Percentiles rank a stretch among this genome's conserved stretches.
These are phyloP conservation scores for Synaphobranchus kaupii DNA, from an alignment of 2,797 vertebrate species.

Conservation along the genomic window DNA sequence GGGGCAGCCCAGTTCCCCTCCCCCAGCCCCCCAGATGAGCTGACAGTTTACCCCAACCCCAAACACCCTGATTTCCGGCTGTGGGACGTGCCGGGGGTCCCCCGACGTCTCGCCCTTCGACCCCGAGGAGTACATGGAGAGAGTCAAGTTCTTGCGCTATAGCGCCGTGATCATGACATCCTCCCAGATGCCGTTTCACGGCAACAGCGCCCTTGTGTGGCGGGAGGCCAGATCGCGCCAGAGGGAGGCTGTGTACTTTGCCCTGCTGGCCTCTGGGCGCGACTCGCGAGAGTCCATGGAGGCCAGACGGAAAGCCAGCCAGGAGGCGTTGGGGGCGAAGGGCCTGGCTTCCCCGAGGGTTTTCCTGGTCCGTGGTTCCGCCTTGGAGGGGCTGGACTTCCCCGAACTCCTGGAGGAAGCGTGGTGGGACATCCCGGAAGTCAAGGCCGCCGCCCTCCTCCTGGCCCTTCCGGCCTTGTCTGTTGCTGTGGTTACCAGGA, in stretches of 20 bases:
- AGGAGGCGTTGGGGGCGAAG: constrained; percentile 59
- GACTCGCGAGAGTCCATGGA: constrained; percentile 59
- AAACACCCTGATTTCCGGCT: constrained; percentile 70
- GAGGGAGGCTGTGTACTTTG: constrained; percentile 63
- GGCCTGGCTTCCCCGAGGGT: constrained; percentile 63
- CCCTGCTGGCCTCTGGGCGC: constrained; percentile 53
- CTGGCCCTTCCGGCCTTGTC: constrained; percentile 66
- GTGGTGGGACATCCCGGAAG: constrained; percentile 65
- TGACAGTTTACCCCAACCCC: constrained; percentile 61
- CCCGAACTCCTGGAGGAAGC: constrained; percentile 61
- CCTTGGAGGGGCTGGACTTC: constrained; percentile 67
- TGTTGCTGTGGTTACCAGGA: constrained; percentile 57
- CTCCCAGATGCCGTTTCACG: constrained; percentile 42
- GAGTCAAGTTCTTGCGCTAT: constrained; percentile 62
- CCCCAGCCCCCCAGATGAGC: constrained; percentile 47
- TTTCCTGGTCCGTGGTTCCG: constrained; percentile 58
- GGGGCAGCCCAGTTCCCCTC: constrained; percentile 52
- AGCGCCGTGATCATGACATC: constrained; percentile 65
- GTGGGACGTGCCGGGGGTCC: constrained; percentile 67
- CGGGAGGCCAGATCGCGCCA: constrained; percentile 59
- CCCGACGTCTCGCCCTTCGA: constrained; percentile 53
- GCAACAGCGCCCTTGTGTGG: constrained; percentile 59
- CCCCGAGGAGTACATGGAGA: constrained; percentile 62
- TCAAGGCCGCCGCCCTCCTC: constrained; percentile 67
- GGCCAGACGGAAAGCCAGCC: constrained; percentile 53